These are phyloP conservation scores for Cephus cinctus DNA, from an alignment of 1,140 invertebrate species.

Conservation along the genomic window DNA sequence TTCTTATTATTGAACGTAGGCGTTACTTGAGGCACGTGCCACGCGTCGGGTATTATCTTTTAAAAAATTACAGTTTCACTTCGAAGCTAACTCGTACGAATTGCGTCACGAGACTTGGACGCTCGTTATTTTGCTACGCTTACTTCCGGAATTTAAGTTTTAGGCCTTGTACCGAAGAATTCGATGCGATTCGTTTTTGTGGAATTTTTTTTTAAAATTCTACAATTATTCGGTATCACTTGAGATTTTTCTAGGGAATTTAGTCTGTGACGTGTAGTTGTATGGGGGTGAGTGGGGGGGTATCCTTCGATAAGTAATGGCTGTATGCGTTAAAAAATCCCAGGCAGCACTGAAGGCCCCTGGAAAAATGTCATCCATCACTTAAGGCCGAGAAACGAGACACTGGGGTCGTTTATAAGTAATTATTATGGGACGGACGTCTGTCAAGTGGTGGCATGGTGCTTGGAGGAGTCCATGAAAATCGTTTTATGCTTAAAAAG, in stretches of 20 bases:
- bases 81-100: conserved; percentile 23
- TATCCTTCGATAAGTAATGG: no score
- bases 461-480: no score
- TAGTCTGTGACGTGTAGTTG: no score
- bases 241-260: neutral
- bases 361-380: conserved; percentile 19
- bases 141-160: neutral
- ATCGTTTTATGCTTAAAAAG: no score
- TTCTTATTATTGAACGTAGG: conserved; percentile 44
- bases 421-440: conserved; percentile 10
- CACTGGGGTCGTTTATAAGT: conserved; percentile 15
- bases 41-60: conserved; percentile 16
- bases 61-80: conserved; percentile 29
- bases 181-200: neutral
- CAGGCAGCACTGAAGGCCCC: neutral
- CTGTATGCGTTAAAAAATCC: no score
- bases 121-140: neutral
- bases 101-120: conserved; percentile 8
- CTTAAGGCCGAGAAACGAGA: conserved; percentile 18
- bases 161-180: neutral
- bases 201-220: neutral
- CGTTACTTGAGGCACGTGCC: conserved; percentile 45
- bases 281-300: no score
- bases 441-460: no score
- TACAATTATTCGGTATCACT: neutral